Evolutionary conservation across 2,797 vertebrate species (phyloP), one percentile per base, ranked within the genome.

Genomic region (Coendou prehensilis): DNA sequence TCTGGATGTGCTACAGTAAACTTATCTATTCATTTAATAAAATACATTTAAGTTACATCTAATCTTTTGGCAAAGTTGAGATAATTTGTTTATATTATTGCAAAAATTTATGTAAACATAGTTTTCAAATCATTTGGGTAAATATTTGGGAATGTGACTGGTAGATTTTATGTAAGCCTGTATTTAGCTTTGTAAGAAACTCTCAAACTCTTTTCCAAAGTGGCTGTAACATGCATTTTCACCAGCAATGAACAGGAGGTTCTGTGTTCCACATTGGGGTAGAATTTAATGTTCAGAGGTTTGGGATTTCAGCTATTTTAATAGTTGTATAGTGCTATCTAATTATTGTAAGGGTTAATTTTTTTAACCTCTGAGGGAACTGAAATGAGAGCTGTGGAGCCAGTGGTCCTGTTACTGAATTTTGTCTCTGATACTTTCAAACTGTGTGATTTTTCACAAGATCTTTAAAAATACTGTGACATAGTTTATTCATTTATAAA

Each of bases 281-380:
- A 96, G 50, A 54, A 69, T 37, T 78, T 57, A 41, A 50, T 87
- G 50, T 13, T 86, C 13, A 79, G 33, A 30, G 8, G 45, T 54
- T 96, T 89, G 26, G 63, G 26, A 67, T 75, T 94, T 95, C 79
- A 47, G 20, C 5, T 30, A n/a, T 59, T 89, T 37, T 28, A 73
- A 2, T 71, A 67, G 84, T 22, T 89, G 2, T 41, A 54, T 9
- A 63, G 17, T 15, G 28, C 0, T 30, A 59, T 54, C 20, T 59
- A 23, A 20, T 23, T 47, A 6, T 73, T 83, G 13, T 23, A 26
- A 3, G n/a, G 26, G 23, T 54, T 26, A 10, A 13, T 59, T 88
- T 33, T 61, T 52, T 61, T 47, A 82, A 79, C 11, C 45, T 30
- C 3, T 23, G 7, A 64, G 33, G 9, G 69, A 28, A 2, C 33